Conservation (phyloP, 2,797 vertebrate genomes). For the Hafferia zeledoni region DNA sequence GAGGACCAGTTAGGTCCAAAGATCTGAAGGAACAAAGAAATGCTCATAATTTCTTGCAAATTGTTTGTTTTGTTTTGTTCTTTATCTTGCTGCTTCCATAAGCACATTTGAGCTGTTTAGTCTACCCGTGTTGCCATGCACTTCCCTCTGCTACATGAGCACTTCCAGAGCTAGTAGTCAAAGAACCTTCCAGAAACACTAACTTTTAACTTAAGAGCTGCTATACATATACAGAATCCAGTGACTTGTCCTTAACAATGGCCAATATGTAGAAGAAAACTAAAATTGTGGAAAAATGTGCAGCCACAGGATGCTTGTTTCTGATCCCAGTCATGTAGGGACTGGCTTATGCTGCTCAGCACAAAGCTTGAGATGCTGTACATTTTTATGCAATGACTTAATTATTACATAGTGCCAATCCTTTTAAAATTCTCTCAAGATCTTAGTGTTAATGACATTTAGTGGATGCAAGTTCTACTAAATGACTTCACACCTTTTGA, state of each 20-base stretch:
- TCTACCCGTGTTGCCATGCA: background rate
- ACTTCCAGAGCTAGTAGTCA: background rate
- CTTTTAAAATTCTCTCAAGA: background rate
- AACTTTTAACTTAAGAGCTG: background rate
- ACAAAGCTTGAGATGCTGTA: background rate
- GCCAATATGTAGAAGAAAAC: background rate
- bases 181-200: background rate
- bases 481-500: background rate
- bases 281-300: background rate
- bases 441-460: background rate
- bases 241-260: background rate
- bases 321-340: background rate
- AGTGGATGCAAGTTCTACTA: background rate
- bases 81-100: background rate
- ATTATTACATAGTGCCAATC: background rate
- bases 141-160: background rate
- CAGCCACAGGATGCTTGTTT: background rate
- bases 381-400: background rate
- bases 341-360: background rate
- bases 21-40: slow-evolving; percentile 80
- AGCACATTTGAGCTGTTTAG: background rate
- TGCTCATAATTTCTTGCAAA: background rate
- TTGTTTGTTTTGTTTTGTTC: background rate
- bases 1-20: slow-evolving; percentile 94
- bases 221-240: background rate